These are phyloP conservation scores for Cynaeus angustus DNA, from an alignment of 2,888 invertebrate genomes.

Conservation along the genomic window DNA sequence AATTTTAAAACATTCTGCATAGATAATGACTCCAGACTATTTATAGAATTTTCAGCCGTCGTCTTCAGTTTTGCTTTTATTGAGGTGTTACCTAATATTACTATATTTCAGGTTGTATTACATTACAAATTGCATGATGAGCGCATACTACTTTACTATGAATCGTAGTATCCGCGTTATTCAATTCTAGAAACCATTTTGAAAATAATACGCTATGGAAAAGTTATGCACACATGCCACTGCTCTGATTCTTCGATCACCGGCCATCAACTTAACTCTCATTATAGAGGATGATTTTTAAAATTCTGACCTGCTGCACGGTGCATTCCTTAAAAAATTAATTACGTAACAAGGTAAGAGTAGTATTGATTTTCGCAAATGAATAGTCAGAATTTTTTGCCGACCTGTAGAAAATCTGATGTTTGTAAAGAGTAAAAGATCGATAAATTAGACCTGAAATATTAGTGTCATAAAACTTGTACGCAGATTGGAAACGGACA, in stretches of 20 bases:
- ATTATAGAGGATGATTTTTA: slow-evolving; percentile 34
- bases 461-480: too few species aligned
- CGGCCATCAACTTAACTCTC: slow-evolving; percentile 11
- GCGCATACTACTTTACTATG: not conserved
- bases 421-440: too few species aligned
- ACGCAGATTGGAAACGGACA: too few species aligned
- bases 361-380: not conserved
- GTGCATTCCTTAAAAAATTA: not conserved
- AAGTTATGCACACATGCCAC: not conserved
- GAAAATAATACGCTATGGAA: too few species aligned
- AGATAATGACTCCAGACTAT: slow-evolving; percentile 63
- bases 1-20: slow-evolving; percentile 65
- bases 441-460: too few species aligned
- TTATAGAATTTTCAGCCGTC: slow-evolving; percentile 61
- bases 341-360: not conserved
- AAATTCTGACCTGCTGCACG: slow-evolving; percentile 6
- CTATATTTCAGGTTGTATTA: slow-evolving; percentile 50
- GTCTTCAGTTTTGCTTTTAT: slow-evolving; percentile 54
- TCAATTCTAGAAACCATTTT: not conserved
- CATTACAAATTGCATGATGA: slow-evolving; percentile 24
- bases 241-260: slow-evolving; percentile 15
- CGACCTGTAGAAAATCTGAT: too few species aligned
- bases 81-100: slow-evolving; percentile 58
- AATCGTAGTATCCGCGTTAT: not conserved
- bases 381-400: too few species aligned